Evolutionary conservation across 2,113 vertebrate genomes (phyloP).

Genomic region (Hemibagrus wyckioides): DNA sequence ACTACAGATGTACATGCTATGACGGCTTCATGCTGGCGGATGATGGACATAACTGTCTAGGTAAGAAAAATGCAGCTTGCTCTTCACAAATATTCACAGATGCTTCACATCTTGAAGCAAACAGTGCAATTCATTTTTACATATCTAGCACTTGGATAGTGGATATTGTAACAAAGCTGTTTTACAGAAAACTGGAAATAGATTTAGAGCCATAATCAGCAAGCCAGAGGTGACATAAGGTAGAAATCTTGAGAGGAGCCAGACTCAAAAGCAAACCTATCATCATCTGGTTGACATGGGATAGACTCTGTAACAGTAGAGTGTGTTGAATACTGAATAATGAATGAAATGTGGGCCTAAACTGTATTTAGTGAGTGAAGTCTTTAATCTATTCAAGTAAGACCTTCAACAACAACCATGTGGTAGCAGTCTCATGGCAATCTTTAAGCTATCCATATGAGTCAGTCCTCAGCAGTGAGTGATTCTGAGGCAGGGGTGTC

Average conservation of each 20-base stretch:
- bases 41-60: constrained; percentile 95
- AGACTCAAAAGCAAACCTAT: background rate
- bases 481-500: background rate
- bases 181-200: background rate
- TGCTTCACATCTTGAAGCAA: constrained; percentile 2
- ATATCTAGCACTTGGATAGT: background rate
- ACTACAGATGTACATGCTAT: constrained; percentile 96
- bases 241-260: background rate
- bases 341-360: background rate
- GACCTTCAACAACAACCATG: background rate
- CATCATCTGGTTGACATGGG: background rate
- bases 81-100: background rate
- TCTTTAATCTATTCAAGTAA: background rate
- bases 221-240: background rate
- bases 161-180: background rate
- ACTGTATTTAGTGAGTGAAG: too few relatives aligned
- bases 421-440: background rate
- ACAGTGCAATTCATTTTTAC: background rate
- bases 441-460: background rate
- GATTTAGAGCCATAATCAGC: background rate
- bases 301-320: too few relatives aligned
- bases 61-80: constrained; percentile 72
- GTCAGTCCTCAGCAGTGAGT: background rate
- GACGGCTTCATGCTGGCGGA: constrained; percentile 97
- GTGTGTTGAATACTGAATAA: background rate